A percentile compares a stretch with the other conserved stretches of the same genome.
These are phyloP conservation scores for Cryptoblepharus egeriae DNA, from an alignment of 2,797 vertebrate genomes.

Conservation along the genomic window DNA sequence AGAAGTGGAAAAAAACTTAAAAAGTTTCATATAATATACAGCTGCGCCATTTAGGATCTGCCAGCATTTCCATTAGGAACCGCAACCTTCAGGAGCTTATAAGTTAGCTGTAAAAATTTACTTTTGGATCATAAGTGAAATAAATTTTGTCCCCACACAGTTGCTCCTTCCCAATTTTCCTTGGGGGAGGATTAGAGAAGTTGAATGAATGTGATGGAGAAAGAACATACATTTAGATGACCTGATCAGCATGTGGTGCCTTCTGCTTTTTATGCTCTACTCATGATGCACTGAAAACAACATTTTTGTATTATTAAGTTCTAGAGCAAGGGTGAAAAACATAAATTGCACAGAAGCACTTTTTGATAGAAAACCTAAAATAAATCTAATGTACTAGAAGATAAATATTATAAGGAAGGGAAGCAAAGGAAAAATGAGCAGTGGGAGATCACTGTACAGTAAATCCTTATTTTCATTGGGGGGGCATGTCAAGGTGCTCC, in stretches of 20 bases:
- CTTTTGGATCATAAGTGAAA: slow-evolving; percentile 66
- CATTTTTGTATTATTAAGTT: no score
- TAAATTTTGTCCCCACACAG: slow-evolving; percentile 28
- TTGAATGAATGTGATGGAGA: neutral
- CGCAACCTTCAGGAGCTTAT: slow-evolving; percentile 71
- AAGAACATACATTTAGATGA: neutral
- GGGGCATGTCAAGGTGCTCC: no score
- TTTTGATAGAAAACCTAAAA: neutral
- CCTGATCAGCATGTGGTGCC: no score
- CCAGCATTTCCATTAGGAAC: slow-evolving; percentile 76
- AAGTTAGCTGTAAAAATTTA: slow-evolving; percentile 65
- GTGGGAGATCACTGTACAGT: neutral
- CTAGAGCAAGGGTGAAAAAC: no score
- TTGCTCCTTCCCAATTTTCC: neutral
- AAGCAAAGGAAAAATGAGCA: neutral
- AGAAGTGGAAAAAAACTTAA: slow-evolving; percentile 71
- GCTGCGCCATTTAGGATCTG: slow-evolving; percentile 61
- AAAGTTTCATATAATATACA: slow-evolving; percentile 63
- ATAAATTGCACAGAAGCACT: neutral
- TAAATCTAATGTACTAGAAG: neutral
- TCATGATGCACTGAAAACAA: no score
- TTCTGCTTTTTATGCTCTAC: no score
- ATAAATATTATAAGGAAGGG: neutral
- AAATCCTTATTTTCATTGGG: neutral
- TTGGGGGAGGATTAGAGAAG: neutral